Conservation (phyloP, 2,888 invertebrate genomes). For the Drosophila putrida region DNA sequence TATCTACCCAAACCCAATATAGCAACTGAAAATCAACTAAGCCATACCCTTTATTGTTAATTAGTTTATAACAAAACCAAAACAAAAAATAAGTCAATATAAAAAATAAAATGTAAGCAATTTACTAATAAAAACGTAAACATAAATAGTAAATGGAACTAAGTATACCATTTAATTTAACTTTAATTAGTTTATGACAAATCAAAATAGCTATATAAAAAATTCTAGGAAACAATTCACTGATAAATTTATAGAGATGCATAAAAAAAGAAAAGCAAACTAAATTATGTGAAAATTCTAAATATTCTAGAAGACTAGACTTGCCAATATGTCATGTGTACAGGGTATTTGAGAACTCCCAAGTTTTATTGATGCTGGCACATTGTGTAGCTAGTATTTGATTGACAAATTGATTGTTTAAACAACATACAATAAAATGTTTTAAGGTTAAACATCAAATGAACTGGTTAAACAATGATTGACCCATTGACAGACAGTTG, state of each 20-base stretch:
- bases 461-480: slow-evolving; percentile 50
- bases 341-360: slow-evolving; percentile 21
- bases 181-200: not conserved
- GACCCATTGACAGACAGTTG: slow-evolving; percentile 63
- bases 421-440: slow-evolving; percentile 36
- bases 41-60: not conserved
- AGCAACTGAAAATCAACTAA: not conserved
- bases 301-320: not conserved
- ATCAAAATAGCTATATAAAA: not conserved
- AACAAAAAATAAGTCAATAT: not conserved
- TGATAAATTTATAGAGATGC: not conserved
- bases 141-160: not conserved
- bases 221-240: not conserved
- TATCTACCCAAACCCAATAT: slow-evolving; percentile 1
- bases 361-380: slow-evolving; percentile 27
- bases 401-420: slow-evolving; percentile 72
- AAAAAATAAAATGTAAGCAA: not conserved
- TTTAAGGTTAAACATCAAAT: slow-evolving; percentile 59
- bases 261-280: not conserved
- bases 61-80: not conserved
- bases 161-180: no score
- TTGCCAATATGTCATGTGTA: not conserved
- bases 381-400: slow-evolving; percentile 33
- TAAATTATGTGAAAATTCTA: no score
- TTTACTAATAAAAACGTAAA: no score